phyloP scores from a whole-genome alignment of 1,140 invertebrate species.

The Ceratoteleas bidentatus region DNA sequence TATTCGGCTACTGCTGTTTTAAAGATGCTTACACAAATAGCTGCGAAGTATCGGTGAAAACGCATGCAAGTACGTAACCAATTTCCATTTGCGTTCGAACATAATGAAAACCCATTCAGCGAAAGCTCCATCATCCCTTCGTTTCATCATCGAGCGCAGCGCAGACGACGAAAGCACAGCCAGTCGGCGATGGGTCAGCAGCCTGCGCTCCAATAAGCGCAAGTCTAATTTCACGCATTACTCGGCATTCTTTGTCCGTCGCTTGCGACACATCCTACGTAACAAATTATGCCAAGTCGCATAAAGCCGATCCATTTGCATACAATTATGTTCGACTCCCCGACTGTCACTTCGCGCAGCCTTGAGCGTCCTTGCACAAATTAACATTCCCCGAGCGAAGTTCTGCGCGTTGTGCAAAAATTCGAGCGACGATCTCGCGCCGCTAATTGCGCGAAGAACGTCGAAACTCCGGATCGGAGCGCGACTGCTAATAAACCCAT shows the following conservation, averaged over 20 bases:
- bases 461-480: background rate
- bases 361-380: too few species aligned
- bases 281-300: conserved; percentile 24
- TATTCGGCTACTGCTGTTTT: background rate
- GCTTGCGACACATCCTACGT: conserved; percentile 26
- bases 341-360: too few species aligned
- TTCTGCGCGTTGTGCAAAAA: too few species aligned
- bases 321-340: conserved; percentile 16
- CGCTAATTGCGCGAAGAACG: too few species aligned
- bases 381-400: too few species aligned
- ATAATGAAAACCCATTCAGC: too few species aligned
- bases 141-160: conserved; percentile 1
- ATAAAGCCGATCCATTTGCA: conserved; percentile 26
- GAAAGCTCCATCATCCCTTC: too few species aligned
- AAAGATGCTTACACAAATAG: background rate
- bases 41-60: background rate
- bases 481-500: background rate
- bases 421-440: too few species aligned
- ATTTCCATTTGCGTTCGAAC: too few species aligned
- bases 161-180: too few species aligned
- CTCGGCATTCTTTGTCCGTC: conserved; percentile 17
- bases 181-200: conserved; percentile 17
- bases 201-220: conserved; percentile 10
- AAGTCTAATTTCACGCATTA: conserved; percentile 22
- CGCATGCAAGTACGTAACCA: too few species aligned